These are phyloP conservation scores for Atta colombica DNA, from an alignment of 1,140 invertebrate genomes.

Conservation along the genomic window DNA sequence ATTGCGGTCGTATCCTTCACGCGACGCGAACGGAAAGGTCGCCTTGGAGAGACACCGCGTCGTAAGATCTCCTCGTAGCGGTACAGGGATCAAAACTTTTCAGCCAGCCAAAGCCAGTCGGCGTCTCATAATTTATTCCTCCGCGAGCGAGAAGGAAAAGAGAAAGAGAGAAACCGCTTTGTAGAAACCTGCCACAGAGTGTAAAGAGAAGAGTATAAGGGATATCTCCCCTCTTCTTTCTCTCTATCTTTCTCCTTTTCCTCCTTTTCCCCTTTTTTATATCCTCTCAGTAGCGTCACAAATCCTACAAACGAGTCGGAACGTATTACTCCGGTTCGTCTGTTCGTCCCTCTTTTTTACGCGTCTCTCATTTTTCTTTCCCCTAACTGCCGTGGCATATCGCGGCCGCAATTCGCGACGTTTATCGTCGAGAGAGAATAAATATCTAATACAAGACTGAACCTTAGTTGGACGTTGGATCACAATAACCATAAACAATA, in stretches of 20 bases:
- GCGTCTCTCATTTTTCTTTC: conserved; percentile 39
- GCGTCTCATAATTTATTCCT: conserved; percentile 61
- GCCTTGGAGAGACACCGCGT: not conserved
- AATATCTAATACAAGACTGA: not conserved
- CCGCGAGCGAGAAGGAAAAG: not conserved
- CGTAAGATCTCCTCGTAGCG: conserved; percentile 6
- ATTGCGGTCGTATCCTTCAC: conserved; percentile 25
- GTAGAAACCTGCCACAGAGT: conserved; percentile 29
- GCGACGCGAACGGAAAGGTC: conserved; percentile 37
- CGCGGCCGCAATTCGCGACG: conserved; percentile 1
- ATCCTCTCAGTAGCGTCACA: conserved; percentile 36
- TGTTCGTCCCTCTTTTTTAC: conserved; percentile 31
- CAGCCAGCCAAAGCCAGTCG: conserved; percentile 10
- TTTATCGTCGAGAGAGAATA: not conserved
- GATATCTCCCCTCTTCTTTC: conserved; percentile 1
- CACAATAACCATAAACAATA: conserved; percentile 3
- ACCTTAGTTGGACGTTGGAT: not conserved
- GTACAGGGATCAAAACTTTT: conserved; percentile 52
- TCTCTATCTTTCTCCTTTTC: not conserved
- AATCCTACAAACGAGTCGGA: conserved; percentile 61
- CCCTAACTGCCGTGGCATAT: conserved; percentile 9
- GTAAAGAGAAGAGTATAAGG: conserved; percentile 24
- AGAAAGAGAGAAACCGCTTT: conserved; percentile 18
- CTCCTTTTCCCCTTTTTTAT: conserved; percentile 26
- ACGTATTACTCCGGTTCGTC: conserved; percentile 49